Conservation (phyloP, 2,797 vertebrate genomes). For the Lepus townsendii region DNA sequence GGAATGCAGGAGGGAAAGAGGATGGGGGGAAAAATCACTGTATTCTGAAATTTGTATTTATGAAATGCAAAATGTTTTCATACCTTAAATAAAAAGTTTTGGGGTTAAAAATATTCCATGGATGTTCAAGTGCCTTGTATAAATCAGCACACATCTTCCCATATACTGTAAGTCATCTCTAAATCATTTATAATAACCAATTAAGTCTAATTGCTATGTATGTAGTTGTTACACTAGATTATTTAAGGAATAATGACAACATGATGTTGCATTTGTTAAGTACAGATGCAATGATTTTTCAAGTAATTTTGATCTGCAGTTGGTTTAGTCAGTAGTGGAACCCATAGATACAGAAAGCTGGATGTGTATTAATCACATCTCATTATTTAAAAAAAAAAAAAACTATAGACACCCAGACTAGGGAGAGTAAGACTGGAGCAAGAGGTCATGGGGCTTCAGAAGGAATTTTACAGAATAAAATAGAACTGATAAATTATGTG, state of each 20-base stretch:
- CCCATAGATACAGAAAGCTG: neutral
- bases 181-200: neutral
- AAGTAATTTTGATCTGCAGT: neutral
- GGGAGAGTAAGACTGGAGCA: neutral
- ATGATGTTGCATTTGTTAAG: neutral
- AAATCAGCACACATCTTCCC: neutral
- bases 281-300: neutral
- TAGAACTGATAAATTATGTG: constrained; percentile 45
- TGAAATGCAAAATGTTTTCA: too few species aligned
- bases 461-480: constrained; percentile 64
- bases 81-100: too few species aligned
- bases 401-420: neutral
- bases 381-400: neutral
- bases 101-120: neutral
- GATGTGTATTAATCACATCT: neutral
- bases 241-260: neutral
- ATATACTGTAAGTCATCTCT: neutral
- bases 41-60: too few species aligned
- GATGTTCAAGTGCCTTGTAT: neutral
- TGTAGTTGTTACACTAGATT: neutral
- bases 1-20: too few species aligned
- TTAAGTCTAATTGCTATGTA: neutral
- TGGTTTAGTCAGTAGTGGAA: neutral
- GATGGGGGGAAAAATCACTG: too few species aligned
- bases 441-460: constrained; percentile 17